Conservation (phyloP, 1,140 invertebrate genomes). For the Dinoponera quadriceps region DNA sequence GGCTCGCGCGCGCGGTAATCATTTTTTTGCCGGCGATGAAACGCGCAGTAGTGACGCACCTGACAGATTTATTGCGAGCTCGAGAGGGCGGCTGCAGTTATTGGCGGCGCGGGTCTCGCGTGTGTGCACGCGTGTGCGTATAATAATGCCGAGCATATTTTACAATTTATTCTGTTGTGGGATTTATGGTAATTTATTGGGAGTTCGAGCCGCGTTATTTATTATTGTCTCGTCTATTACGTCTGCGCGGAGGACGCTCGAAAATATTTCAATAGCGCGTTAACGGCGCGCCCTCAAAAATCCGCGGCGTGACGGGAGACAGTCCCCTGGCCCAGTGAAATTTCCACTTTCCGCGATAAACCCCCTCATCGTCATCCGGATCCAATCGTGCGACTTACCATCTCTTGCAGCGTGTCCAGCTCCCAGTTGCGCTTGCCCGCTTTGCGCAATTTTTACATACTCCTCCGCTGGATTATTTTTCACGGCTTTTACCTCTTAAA, state of each 20-base stretch:
- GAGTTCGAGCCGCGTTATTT: slow-evolving; percentile 31
- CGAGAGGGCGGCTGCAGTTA: slow-evolving; percentile 42
- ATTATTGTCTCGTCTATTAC: slow-evolving; percentile 57
- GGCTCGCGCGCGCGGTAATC: slow-evolving; percentile 46
- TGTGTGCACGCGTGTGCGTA: slow-evolving; percentile 31
- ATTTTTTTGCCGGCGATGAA: slow-evolving; percentile 57
- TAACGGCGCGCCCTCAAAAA: slow-evolving; percentile 28
- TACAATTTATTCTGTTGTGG: slow-evolving; percentile 57
- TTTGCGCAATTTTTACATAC: too few relatives aligned
- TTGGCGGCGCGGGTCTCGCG: slow-evolving; percentile 8
- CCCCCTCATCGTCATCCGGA: background rate
- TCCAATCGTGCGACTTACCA: background rate
- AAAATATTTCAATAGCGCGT: slow-evolving; percentile 48
- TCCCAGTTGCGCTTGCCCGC: background rate
- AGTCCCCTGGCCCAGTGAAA: background rate
- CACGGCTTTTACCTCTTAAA: too few relatives aligned
- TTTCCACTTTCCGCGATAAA: background rate
- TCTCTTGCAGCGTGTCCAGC: background rate
- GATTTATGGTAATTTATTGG: slow-evolving; percentile 61
- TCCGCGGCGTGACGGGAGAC: background rate
- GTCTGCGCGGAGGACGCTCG: background rate
- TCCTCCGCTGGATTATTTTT: too few relatives aligned
- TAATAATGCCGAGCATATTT: slow-evolving; percentile 56
- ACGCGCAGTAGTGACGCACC: slow-evolving; percentile 51
- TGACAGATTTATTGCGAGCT: slow-evolving; percentile 56